Base-by-base conservation (phyloP, 2,888 invertebrate species). In the Ellobium chinense region DNA sequence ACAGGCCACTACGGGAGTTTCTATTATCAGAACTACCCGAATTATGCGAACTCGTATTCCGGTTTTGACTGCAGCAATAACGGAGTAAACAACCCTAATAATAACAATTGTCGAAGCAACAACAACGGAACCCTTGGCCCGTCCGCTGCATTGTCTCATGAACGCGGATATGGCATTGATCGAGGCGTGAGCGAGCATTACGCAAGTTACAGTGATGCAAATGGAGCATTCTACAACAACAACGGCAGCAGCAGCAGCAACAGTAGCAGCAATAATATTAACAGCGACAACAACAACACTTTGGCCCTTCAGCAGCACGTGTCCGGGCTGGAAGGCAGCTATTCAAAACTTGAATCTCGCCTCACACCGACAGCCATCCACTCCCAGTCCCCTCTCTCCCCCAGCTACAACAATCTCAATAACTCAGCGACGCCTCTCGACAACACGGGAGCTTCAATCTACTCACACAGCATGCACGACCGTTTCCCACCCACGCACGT, bases 401-500 rank as follows among this genome's bases (percentile, higher is more conserved):
- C 74, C 12, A 29, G 58, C 39, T 74, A 74, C 73, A 73, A 58
- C 54, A n/a, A n/a, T 46, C 9, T 46, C 60, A 73, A 27, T 62
- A 73, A 60, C 14, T 62, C 63, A 1, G 31, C 29, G 4, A 18
- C 74, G n/a, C n/a, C n/a, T n/a, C 39, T 63, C 31, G 46, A 9
- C 74, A 46, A 29, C 12, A 54, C 63, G 31, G 39, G 63, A 29
- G 39, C 60, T 29, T 39, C 74, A 18, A 62, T 63, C 37, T 74
- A 63, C 14, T 54, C 62, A 29, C 2, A n/a, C 29, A n/a, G 39
- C 29, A 18, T 63, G 31, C 62, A 39, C 39, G 58, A 27, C 74
- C 62, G 62, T 39, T 74, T 74, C 21, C 39, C 63, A 63, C 74
- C 62, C 62, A 62, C 74, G 60, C 74, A 74, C 74, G 74, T 74